Evolutionary conservation across 2,113 vertebrate species (phyloP).

Genomic region (Corydoras maculifer): DNA sequence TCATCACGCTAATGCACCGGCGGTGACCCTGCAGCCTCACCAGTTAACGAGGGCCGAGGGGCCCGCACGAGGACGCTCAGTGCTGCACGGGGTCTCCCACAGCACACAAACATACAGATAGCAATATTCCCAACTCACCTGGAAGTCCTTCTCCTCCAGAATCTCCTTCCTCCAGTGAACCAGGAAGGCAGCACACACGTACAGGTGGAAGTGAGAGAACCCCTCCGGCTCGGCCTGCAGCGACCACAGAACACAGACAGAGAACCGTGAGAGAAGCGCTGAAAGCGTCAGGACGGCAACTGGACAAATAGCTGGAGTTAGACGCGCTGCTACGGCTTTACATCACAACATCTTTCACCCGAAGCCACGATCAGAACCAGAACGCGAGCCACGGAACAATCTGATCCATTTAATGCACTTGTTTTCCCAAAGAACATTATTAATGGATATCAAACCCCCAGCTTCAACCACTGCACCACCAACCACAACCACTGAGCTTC

Average conservation of each 20-base stretch:
- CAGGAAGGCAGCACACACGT: conserved; percentile 93
- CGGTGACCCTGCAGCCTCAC: conserved; percentile 31
- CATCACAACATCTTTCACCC: no score
- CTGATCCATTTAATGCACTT: no score
- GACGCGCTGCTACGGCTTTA: no score
- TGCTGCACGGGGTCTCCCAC: conserved; percentile 22
- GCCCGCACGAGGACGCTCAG: conserved; percentile 38
- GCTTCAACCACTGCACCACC: no score
- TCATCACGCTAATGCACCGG: conserved; percentile 50
- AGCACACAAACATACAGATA: no score
- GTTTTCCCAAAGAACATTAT: no score
- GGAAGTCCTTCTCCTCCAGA: conserved; percentile 76
- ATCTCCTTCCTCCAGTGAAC: conserved; percentile 86
- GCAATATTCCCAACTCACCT: conserved; percentile 66
- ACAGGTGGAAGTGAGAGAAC: conserved; percentile 95
- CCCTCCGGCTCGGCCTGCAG: conserved; percentile 89
- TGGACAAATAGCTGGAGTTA: no score
- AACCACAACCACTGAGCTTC: no score
- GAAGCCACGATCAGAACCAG: no score
- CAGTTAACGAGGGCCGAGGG: conserved; percentile 46
- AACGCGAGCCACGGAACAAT: no score
- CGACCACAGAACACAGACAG: background rate
- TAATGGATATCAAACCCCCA: no score
- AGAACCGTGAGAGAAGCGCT: background rate
- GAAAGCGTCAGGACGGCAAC: no score